Base-by-base conservation (phyloP, 2,888 invertebrate species). In the Dascillus cervinus region DNA sequence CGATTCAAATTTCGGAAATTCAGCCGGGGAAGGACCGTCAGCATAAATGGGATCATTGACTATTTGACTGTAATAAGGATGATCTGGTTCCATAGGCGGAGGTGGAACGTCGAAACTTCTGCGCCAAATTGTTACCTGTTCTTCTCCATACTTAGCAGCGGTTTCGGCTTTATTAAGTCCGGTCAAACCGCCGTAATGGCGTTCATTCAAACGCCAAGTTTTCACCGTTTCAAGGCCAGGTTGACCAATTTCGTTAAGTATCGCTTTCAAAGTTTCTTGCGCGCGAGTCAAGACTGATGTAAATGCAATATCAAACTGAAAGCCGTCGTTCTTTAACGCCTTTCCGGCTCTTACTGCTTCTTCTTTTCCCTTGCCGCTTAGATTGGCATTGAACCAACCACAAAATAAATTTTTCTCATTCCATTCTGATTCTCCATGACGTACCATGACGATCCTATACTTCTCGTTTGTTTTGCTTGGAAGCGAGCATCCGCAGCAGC, bases 141-240 rank as follows among this genome's bases (percentile, higher is more conserved):
- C 78, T 56, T 87, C 88, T 6, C 90, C 89, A 64, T 83, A 89
- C 57, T 84, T 83, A 29, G 80, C 79, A 27, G 87, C 87, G 11
- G 88, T 84, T 63, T 88, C 85, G 0, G 82, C 75, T 60, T 90
- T 90, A 55, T 89, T 84, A 37, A 85, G 70, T 2, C 89, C 89
- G 6, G 88, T 90, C 3, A 90, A 72, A 21, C 83, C 83, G 28
- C 90, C 90, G 52, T 89, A 90, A 55, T 90, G 90, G 36, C 90
- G 76, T 61, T 90, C 89, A 52, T 89, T 89, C 13, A 90, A 66
- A 8, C 88, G 73, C 90, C 90, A 90, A 5, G 85, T 81, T 54
- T 79, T 78, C 3, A 71, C 58, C 4, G 82, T 65, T 0, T 82
- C 79, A 41, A 89, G 62, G 44, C 75, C 70, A n/a, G 74, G 59